Evolutionary conservation across 92 coral and sea anemone species (phyloP).

Genomic region (Bergia sp.): DNA sequence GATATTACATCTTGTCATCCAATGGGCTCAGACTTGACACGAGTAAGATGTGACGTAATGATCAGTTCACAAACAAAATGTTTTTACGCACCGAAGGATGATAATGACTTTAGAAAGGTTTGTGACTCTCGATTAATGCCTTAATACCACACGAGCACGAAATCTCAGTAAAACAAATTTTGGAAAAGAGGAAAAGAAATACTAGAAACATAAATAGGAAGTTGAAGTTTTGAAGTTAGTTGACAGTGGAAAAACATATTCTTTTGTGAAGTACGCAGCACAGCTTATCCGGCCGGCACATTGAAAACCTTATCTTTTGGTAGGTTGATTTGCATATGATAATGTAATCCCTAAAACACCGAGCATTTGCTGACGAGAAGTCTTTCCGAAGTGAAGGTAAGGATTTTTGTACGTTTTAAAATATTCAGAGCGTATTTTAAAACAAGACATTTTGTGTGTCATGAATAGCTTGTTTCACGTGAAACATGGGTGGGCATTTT

Average conservation of each 20-base stretch:
- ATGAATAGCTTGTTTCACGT: background rate
- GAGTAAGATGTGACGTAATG: background rate
- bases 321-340: background rate
- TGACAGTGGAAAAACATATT: background rate
- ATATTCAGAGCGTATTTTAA: background rate
- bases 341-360: background rate
- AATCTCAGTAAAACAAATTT: background rate
- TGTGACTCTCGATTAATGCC: background rate
- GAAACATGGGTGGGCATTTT: too few relatives aligned
- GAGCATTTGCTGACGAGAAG: background rate
- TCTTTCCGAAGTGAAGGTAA: background rate
- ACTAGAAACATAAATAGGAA: background rate
- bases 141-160: background rate
- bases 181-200: too few relatives aligned
- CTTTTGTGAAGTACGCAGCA: background rate
- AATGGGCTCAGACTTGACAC: background rate
- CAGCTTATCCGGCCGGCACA: background rate
- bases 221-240: too few relatives aligned
- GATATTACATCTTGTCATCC: background rate
- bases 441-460: background rate
- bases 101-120: background rate
- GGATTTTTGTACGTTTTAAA: background rate
- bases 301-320: background rate
- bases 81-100: background rate
- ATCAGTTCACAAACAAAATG: background rate